Evolutionary conservation across 2,888 invertebrate genomes (phyloP).

Genomic region (Scaptomyza reducta): DNA sequence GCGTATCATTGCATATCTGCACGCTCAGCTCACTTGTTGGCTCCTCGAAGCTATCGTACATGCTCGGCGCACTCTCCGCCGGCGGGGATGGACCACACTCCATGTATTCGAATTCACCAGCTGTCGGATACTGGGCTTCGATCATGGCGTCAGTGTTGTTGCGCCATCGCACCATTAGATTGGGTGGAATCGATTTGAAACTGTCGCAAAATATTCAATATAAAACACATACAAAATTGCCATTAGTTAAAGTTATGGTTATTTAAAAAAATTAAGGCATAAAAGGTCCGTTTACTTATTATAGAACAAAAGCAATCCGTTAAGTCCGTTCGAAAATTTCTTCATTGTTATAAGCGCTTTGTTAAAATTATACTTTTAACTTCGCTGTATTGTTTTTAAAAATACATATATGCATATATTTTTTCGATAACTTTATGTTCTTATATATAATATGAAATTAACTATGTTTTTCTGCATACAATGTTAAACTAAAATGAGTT

Average conservation of each 20-base stretch:
- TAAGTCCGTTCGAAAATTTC: background rate
- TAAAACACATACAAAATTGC: background rate
- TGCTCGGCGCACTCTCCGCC: conserved; percentile 91
- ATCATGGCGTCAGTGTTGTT: conserved; percentile 86
- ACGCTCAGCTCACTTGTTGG: conserved; percentile 89
- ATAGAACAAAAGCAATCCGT: background rate
- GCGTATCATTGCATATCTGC: conserved; percentile 90
- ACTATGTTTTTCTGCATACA: too few relatives aligned
- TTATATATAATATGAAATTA: too few relatives aligned
- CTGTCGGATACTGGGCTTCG: conserved; percentile 88
- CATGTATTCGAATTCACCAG: conserved; percentile 89
- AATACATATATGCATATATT: background rate
- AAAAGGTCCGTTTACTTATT: background rate
- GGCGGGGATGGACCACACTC: conserved; percentile 92
- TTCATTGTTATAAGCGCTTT: background rate
- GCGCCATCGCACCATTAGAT: conserved; percentile 86
- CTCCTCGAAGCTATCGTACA: conserved; percentile 92
- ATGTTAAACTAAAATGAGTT: too few relatives aligned
- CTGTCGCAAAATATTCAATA: conserved; percentile 70
- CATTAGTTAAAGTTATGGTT: conserved; percentile 1
- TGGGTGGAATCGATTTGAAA: conserved; percentile 85
- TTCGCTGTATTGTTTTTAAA: too few relatives aligned
- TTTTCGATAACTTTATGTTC: background rate
- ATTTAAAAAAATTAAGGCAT: background rate
- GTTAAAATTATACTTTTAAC: too few relatives aligned